Evolutionary conservation across 2,113 vertebrate genomes (phyloP), one percentile per base, ranked within the genome.

Genomic region (Elephas maximus): DNA sequence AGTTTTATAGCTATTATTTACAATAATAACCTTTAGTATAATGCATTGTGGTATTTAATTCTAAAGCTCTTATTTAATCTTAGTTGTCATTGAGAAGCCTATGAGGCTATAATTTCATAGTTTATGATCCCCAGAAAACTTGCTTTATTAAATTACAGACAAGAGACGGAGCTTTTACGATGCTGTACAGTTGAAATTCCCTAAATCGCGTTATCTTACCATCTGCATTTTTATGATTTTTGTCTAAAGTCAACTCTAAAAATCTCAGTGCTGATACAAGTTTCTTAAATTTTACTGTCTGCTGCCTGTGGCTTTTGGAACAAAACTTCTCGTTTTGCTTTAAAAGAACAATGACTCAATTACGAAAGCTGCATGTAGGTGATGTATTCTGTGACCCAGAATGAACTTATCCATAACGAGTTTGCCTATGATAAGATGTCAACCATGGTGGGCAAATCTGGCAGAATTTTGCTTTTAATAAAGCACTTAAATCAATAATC

Each of bases 141-240:
- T 93, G 51, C 4, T 24, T 83, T 79, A 95, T 91, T 94, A 81
- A 96, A 88, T 88, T 96, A 95, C 0, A 90, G 23, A 23, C 44
- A 94, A 97, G 73, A 83, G 77, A 89, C 5, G 37, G 23, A 85
- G 45, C 24, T 94, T 73, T 96, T 96, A 80, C 65, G 81, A 30
- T 48, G 60, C 74, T 88, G 91, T 93, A 97, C 97, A 95, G 89
- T 37, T 89, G 48, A 96, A 93, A 95, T 89, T 82, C 37, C 67
- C 41, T 76, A 89, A 96, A 91, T 97, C 78, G 83, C 73, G 94
- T 97, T 95, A 92, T 76, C 76, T 81, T 85, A 77, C 24, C 30
- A 93, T 88, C 73, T 97, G 67, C 78, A 89, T 91, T 88, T 96
- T 97, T 93, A 93, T 91, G 33, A 80, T 69, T 93, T 28, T 94